These are phyloP conservation scores for Sebastes reedi DNA, from an alignment of 2,797 vertebrate species.

Conservation along the genomic window DNA sequence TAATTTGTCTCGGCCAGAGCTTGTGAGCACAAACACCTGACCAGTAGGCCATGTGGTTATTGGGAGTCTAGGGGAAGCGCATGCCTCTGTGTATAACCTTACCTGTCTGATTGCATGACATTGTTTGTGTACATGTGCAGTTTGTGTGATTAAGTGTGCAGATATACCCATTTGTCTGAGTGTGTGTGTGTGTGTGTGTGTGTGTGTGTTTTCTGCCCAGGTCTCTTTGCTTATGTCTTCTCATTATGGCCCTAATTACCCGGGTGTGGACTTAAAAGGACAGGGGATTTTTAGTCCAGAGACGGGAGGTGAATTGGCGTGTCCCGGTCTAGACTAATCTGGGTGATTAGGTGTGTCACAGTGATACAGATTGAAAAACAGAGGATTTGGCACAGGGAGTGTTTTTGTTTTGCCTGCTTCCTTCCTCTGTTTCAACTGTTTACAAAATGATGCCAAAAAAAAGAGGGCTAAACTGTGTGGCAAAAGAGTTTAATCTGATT, in stretches of 20 bases:
- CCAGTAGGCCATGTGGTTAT: slow-evolving; percentile 34
- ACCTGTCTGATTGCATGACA: slow-evolving; percentile 32
- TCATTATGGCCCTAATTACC: slow-evolving; percentile 33
- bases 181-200: background rate
- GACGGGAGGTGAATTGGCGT: slow-evolving; percentile 27
- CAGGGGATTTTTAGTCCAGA: slow-evolving; percentile 11
- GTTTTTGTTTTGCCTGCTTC: slow-evolving; percentile 55
- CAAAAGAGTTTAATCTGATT: slow-evolving; percentile 13
- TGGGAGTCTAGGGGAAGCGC: slow-evolving; percentile 15
- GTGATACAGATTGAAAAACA: slow-evolving; percentile 14
- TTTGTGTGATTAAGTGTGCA: slow-evolving; percentile 26
- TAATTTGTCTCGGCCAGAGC: slow-evolving; percentile 51
- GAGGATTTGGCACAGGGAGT: slow-evolving; percentile 11
- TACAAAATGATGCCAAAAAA: slow-evolving; percentile 14
- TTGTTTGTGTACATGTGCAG: slow-evolving; percentile 31
- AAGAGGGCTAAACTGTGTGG: background rate
- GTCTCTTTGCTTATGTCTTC: slow-evolving; percentile 12
- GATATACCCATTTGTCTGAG: slow-evolving; percentile 10
- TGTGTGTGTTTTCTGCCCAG: background rate
- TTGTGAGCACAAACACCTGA: slow-evolving; percentile 32
- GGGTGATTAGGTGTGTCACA: slow-evolving; percentile 31
- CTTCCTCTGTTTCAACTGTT: slow-evolving; percentile 38
- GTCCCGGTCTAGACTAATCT: slow-evolving; percentile 31
- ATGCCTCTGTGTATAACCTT: slow-evolving; percentile 42
- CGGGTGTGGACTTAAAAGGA: slow-evolving; percentile 15